A percentile compares a stretch with the other conserved stretches of the same genome.
Evolutionary conservation across 2,888 invertebrate genomes (phyloP).

Genomic region (Hirtodrosophila confusa): DNA sequence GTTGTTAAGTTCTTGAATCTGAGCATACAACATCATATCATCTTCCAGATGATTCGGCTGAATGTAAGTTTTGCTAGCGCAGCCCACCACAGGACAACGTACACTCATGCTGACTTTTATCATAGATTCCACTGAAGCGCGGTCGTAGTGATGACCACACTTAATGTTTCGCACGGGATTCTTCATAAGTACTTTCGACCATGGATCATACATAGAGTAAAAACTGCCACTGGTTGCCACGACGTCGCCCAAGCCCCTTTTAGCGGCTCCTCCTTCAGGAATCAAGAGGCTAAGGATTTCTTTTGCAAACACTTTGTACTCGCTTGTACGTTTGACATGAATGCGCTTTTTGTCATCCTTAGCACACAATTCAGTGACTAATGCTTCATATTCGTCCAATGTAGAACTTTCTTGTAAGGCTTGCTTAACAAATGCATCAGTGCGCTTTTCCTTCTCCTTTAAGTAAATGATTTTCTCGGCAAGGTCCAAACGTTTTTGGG

Average conservation of each 20-base stretch:
- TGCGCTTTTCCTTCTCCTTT: no score
- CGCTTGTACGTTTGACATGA: constrained; percentile 26
- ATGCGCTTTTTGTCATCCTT: constrained; percentile 18
- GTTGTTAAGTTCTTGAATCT: no score
- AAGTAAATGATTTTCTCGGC: no score
- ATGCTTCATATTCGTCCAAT: background rate
- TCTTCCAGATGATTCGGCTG: constrained; percentile 23
- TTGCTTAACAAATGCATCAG: no score
- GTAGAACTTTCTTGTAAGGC: no score
- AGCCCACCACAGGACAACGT: constrained; percentile 54
- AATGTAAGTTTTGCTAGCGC: constrained; percentile 31
- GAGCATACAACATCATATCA: background rate
- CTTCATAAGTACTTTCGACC: constrained; percentile 23
- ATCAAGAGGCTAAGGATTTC: background rate
- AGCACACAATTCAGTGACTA: background rate
- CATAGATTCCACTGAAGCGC: constrained; percentile 16
- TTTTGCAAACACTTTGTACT: constrained; percentile 35
- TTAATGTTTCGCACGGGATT: constrained; percentile 47
- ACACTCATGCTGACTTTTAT: constrained; percentile 14
- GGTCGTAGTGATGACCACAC: constrained; percentile 55
- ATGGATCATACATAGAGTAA: constrained; percentile 49
- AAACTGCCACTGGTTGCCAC: background rate
- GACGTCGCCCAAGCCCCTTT: constrained; percentile 6
- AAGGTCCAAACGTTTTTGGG: no score
- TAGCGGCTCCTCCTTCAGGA: background rate